Evolutionary conservation across 2,113 vertebrate genomes (phyloP).

Genomic region (Chaetura pelagica): DNA sequence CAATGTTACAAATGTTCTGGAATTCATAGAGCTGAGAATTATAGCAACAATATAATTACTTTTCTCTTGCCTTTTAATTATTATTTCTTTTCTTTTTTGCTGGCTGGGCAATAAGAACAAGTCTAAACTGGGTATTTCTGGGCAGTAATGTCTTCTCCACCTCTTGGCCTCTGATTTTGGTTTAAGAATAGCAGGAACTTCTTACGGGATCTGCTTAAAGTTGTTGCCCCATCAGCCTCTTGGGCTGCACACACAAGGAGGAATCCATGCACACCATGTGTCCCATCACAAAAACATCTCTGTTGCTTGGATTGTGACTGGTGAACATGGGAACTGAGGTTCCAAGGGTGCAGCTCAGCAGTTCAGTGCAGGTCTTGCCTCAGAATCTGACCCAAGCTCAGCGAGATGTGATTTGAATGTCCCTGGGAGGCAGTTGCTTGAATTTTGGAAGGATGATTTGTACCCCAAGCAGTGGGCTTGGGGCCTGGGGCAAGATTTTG

Average conservation of each 20-base stretch:
- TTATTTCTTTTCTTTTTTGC: not conserved
- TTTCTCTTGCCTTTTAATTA: rapidly evolving
- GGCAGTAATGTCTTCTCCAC: not conserved
- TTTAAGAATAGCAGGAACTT: not conserved
- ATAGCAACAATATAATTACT: not conserved
- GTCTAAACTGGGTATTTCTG: not conserved
- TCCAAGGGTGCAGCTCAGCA: not conserved
- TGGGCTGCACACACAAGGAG: rapidly evolving
- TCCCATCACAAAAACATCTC: too few species aligned
- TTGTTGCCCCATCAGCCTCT: not conserved
- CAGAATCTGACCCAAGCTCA: not conserved
- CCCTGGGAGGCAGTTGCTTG: not conserved
- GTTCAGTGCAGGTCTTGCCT: not conserved
- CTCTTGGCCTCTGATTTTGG: not conserved
- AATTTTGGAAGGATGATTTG: not conserved
- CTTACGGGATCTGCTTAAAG: not conserved
- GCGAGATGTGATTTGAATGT: not conserved
- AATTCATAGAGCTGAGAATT: not conserved
- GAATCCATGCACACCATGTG: too few species aligned
- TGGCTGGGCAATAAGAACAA: not conserved
- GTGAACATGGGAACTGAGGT: rapidly evolving
- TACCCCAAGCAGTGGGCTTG: not conserved
- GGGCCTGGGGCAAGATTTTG: not conserved
- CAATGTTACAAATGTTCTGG: not conserved
- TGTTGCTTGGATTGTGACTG: not conserved